Evolutionary conservation across 92 coral and sea anemone genomes (phyloP).

Genomic region (Porites cylindrica): DNA sequence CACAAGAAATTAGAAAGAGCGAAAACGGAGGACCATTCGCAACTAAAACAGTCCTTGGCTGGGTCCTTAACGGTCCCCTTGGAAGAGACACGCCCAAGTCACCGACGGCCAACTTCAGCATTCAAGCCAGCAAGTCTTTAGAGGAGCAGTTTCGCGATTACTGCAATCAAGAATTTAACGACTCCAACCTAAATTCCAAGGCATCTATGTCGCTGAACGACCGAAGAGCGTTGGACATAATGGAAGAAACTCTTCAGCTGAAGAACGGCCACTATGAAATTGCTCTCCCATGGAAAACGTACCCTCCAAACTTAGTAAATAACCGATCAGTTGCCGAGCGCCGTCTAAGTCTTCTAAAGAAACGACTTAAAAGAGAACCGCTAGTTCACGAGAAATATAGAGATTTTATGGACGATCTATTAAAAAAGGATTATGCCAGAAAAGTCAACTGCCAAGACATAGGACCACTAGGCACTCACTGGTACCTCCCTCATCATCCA

Average conservation of each 20-base stretch:
- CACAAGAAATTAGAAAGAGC: constrained; percentile 19
- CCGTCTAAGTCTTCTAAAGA: constrained; percentile 1
- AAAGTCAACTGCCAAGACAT: background rate
- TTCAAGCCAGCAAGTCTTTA: background rate
- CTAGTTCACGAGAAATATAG: background rate
- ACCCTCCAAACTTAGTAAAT: constrained; percentile 9
- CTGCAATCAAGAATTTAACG: constrained; percentile 31
- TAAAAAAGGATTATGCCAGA: background rate
- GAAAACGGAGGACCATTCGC: constrained; percentile 33
- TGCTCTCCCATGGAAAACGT: constrained; percentile 36
- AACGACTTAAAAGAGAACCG: background rate
- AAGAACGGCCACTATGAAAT: constrained; percentile 40
- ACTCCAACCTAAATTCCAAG: background rate
- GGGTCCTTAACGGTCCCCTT: constrained; percentile 26
- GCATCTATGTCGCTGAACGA: constrained; percentile 14
- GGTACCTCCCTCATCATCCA: too few relatives aligned
- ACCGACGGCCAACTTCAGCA: constrained; percentile 4
- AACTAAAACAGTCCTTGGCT: constrained; percentile 16
- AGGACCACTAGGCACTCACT: too few relatives aligned
- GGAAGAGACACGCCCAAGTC: background rate
- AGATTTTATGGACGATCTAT: background rate
- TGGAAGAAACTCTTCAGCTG: constrained; percentile 23
- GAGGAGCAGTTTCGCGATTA: constrained; percentile 19
- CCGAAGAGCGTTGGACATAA: constrained; percentile 12
- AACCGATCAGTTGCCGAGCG: constrained; percentile 19